A percentile compares a stretch with the other conserved stretches of the same genome.
phyloP scores from a whole-genome alignment of 2,113 vertebrate genomes.

The Acanthochromis polyacanthus region DNA sequence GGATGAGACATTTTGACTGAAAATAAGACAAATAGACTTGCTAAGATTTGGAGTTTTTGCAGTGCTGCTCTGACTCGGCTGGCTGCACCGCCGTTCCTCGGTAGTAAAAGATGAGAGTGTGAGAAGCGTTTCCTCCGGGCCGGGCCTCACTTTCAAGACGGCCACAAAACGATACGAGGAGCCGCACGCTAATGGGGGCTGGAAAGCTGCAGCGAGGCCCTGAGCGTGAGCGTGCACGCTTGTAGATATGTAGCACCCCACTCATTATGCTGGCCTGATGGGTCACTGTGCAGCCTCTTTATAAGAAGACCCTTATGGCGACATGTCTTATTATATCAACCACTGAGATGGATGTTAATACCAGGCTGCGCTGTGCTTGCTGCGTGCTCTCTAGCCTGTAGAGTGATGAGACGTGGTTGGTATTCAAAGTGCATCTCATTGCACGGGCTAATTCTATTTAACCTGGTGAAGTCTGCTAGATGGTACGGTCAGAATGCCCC shows the following conservation, averaged over 20 bases:
- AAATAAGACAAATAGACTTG: too few species aligned
- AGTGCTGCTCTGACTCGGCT: slow-evolving; percentile 63
- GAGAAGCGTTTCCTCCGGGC: slow-evolving; percentile 74
- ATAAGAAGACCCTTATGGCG: slow-evolving; percentile 67
- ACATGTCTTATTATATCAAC: slow-evolving; percentile 75
- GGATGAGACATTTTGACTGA: too few species aligned
- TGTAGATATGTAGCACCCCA: slow-evolving; percentile 53
- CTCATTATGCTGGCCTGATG: slow-evolving; percentile 67
- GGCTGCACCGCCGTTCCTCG: slow-evolving; percentile 65
- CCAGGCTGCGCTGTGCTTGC: slow-evolving; percentile 48
- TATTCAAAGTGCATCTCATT: slow-evolving; percentile 67
- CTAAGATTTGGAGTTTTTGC: too few species aligned
- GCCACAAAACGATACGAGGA: slow-evolving; percentile 68
- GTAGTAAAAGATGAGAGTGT: slow-evolving; percentile 73
- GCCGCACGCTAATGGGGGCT: slow-evolving; percentile 69
- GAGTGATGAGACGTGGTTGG: slow-evolving; percentile 60
- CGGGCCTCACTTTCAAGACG: slow-evolving; percentile 65
- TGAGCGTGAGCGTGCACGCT: slow-evolving; percentile 20
- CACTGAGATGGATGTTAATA: slow-evolving; percentile 70
- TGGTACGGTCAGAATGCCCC: slow-evolving; percentile 68
- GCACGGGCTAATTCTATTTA: slow-evolving; percentile 76
- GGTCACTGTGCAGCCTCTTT: slow-evolving; percentile 66
- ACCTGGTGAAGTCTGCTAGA: slow-evolving; percentile 70
- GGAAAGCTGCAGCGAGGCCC: slow-evolving; percentile 49
- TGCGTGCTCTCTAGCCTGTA: slow-evolving; percentile 56